Base-by-base conservation (phyloP, 2,888 invertebrate species). In the Bombylius discolor region DNA sequence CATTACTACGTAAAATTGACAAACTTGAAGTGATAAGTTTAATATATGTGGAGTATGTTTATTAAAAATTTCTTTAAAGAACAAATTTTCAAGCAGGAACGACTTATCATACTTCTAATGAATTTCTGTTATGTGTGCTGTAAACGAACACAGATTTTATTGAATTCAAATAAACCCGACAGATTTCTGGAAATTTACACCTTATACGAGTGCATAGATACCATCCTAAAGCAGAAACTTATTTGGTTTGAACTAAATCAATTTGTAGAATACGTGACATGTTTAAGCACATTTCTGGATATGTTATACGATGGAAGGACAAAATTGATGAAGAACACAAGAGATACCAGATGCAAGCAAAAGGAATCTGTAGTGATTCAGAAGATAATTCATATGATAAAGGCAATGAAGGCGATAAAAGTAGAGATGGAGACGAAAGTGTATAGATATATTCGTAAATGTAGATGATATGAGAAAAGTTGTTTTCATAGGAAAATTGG, bases 231-330 rank as follows among this genome's bases (percentile, higher is more conserved):
- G 47, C 75, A 72, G 58, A 67, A 68, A 53, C 62, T 66, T 52
- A 62, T 73, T 59, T 73, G 73, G 73, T 60, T 61, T 54, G 67
- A 69, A 57, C 64, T 73, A 49, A 73, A 73, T 60, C 59, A 59
- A 52, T 53, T 58, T 6, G 70, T 74, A 42, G 70, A 69, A 32
- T 75, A 59, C 46, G 56, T 42, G 31, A n/a, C 23, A 48, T 51
- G 56, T 49, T 55, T 59, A 31, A 58, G 58, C 51, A 47, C 23
- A 39, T 55, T 60, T 49, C 51, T 60, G 51, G 56, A 59, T 52
- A 53, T 58, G 51, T 77, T 63, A 70, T 75, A 52, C 71, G 77
- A 5, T 79, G 79, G 77, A n/a, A 55, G 67, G 48, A 65, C 65
- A 51, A 65, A 65, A 73, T 81, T 66, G 56, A 63, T 72, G 58